Percentiles rank a stretch among this genome's conserved stretches.
Evolutionary conservation across 1,140 invertebrate species (phyloP).

Genomic region (Drosophila santomea): DNA sequence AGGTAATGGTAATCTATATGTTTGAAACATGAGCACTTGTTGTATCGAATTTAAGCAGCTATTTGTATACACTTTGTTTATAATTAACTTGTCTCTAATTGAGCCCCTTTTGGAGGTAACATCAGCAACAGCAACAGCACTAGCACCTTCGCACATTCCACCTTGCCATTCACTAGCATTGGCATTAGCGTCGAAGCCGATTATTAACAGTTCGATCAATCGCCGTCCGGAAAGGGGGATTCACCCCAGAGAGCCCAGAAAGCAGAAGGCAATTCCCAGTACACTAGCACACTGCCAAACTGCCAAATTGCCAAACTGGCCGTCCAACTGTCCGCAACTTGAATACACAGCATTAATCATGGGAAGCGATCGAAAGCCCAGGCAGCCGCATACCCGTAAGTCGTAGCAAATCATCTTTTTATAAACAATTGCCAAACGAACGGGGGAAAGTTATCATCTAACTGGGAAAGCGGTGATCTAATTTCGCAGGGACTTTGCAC

Average conservation of each 20-base stretch:
- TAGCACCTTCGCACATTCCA: not conserved
- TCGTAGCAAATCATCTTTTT: slow-evolving; percentile 39
- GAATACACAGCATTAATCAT: slow-evolving; percentile 36
- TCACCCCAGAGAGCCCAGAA: slow-evolving; percentile 11
- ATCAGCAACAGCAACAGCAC: not conserved
- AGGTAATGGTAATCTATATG: too few species aligned
- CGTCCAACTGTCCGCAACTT: too few species aligned
- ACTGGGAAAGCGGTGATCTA: slow-evolving; percentile 34
- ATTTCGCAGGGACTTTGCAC: slow-evolving; percentile 22
- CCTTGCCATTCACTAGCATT: not conserved
- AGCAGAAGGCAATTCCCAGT: not conserved
- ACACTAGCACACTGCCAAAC: not conserved
- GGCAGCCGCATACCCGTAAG: too few species aligned
- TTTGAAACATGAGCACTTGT: too few species aligned
- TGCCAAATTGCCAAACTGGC: too few species aligned
- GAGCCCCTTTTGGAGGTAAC: not conserved
- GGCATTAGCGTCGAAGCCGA: slow-evolving; percentile 14
- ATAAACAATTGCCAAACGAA: slow-evolving; percentile 39
- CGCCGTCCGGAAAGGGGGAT: slow-evolving; percentile 12
- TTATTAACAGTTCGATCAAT: slow-evolving; percentile 42
- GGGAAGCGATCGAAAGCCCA: slow-evolving; percentile 11
- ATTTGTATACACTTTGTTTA: too few species aligned
- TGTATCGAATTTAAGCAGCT: too few species aligned
- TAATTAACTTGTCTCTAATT: too few species aligned
- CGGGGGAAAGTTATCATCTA: slow-evolving; percentile 2